phyloP scores from a whole-genome alignment of 2,888 invertebrate genomes.

The Athalia cordata region DNA sequence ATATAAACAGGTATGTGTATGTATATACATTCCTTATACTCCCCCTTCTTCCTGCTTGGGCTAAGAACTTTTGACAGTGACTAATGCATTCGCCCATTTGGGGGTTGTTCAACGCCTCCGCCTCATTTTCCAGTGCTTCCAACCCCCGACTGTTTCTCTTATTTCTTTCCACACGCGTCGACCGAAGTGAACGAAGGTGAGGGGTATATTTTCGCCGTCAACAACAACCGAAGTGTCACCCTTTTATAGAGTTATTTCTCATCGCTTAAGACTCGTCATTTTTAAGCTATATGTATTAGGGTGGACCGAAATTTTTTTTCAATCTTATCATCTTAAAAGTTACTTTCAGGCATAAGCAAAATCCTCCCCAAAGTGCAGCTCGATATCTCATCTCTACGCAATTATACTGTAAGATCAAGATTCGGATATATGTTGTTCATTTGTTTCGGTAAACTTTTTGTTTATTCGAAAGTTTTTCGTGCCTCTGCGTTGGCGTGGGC shows the following conservation, averaged over 20 bases:
- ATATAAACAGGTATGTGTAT: too few species aligned
- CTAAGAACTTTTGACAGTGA: constrained; percentile 37
- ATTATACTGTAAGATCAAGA: too few species aligned
- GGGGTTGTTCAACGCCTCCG: constrained; percentile 32
- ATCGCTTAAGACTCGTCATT: constrained; percentile 21
- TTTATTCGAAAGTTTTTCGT: not conserved
- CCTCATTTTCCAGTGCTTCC: constrained; percentile 32
- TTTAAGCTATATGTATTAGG: not conserved
- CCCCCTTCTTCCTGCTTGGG: not conserved
- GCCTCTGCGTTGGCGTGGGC: constrained; percentile 4
- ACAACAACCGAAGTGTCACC: constrained; percentile 34
- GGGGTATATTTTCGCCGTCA: constrained; percentile 11
- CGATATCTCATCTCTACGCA: too few species aligned
- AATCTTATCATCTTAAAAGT: too few species aligned
- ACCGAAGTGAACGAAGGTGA: constrained; percentile 19
- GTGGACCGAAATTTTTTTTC: too few species aligned
- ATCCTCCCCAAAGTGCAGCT: too few species aligned
- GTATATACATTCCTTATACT: not conserved
- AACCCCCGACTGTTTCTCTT: not conserved
- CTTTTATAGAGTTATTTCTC: constrained; percentile 4
- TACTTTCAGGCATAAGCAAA: too few species aligned
- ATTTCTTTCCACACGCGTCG: not conserved
- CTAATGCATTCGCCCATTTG: constrained; percentile 38
- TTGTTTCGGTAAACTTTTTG: not conserved
- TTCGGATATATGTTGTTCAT: not conserved